A percentile compares a stretch with the other conserved stretches of the same genome.
Conservation (phyloP, 1,140 invertebrate genomes). For the Drosophila eugracilis region DNA sequence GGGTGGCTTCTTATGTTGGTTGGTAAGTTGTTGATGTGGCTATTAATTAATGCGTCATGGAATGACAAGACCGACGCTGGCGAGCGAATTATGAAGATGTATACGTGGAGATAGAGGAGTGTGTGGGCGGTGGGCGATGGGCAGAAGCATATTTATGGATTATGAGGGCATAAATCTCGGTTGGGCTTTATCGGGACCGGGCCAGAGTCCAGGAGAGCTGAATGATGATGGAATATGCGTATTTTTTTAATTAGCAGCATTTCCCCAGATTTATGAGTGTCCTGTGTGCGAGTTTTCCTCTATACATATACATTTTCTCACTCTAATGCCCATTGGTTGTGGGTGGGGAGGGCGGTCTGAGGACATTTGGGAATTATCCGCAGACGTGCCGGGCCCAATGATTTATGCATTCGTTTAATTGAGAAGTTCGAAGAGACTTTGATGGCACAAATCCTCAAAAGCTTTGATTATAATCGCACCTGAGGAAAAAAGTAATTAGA, state of each 20-base stretch:
- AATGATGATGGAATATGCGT: constrained; percentile 84
- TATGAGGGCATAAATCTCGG: constrained; percentile 81
- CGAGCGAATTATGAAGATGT: constrained; percentile 76
- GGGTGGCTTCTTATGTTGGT: constrained; percentile 44
- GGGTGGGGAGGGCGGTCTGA: background rate
- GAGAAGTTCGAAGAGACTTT: constrained; percentile 81
- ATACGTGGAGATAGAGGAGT: constrained; percentile 45
- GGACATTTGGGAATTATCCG: constrained; percentile 78
- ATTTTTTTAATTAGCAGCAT: constrained; percentile 81
- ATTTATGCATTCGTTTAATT: constrained; percentile 84
- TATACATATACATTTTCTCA: constrained; percentile 58
- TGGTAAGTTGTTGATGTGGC: constrained; percentile 80
- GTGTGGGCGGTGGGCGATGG: too few species aligned
- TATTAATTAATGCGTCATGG: constrained; percentile 81
- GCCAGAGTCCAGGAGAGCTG: constrained; percentile 45
- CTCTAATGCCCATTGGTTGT: constrained; percentile 62
- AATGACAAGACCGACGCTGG: constrained; percentile 69
- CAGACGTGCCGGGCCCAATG: constrained; percentile 71
- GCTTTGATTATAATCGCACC: constrained; percentile 81
- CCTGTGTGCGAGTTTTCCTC: constrained; percentile 25
- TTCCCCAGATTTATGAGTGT: constrained; percentile 80
- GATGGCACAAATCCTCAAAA: constrained; percentile 75
- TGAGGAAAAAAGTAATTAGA: constrained; percentile 76
- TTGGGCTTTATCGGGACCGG: constrained; percentile 60
- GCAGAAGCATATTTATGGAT: constrained; percentile 83